These are phyloP conservation scores for Brienomyrus longianalis DNA, from an alignment of 2,113 vertebrate genomes.

Conservation along the genomic window DNA sequence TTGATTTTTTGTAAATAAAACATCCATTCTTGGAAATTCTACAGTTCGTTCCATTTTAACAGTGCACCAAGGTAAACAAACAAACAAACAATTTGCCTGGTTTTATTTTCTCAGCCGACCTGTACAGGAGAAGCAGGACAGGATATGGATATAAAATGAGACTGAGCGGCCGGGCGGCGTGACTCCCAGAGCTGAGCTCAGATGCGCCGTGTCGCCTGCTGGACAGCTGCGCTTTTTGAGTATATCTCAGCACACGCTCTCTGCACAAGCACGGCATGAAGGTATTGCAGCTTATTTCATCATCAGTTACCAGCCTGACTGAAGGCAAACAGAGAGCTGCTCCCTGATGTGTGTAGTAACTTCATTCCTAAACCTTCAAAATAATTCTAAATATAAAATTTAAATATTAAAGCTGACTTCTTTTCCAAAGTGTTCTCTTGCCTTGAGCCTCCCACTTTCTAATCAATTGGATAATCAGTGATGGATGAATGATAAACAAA, in stretches of 20 bases:
- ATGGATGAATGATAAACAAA: background rate
- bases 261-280: conserved; percentile 37
- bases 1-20: background rate
- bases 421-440: background rate
- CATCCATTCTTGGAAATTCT: background rate
- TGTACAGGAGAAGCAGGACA: background rate
- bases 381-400: background rate
- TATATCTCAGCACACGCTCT: background rate
- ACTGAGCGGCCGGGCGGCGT: background rate
- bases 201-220: background rate
- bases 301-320: conserved; percentile 47
- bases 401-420: background rate
- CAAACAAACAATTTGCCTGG: background rate
- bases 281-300: conserved; percentile 69
- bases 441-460: background rate
- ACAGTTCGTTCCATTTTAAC: background rate
- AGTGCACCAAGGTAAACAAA: background rate
- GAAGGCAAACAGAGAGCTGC: conserved; percentile 46
- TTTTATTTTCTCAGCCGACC: background rate
- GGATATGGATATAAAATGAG: background rate
- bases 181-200: background rate
- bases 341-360: background rate
- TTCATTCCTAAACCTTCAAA: background rate
- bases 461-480: background rate
- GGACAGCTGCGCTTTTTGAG: background rate